Conservation (phyloP, 2,113 vertebrate species). For the Tragulus kanchil region DNA sequence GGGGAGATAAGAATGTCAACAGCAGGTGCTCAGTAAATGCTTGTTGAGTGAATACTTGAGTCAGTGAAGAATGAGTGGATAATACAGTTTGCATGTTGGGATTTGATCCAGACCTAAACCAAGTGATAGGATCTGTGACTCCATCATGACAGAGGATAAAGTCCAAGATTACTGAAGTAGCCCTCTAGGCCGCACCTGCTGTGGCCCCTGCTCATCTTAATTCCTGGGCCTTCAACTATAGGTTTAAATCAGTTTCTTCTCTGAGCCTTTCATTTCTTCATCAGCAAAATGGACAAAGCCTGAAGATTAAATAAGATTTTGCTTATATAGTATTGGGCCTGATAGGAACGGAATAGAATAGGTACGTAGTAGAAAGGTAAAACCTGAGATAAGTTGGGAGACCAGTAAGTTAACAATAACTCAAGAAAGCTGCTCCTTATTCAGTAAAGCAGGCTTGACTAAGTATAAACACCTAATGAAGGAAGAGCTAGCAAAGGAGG, state of each 20-base stretch:
- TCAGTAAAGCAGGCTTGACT: too few species aligned
- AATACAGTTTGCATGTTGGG: background rate
- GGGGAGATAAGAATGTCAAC: background rate
- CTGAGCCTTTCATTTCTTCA: background rate
- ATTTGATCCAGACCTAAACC: background rate
- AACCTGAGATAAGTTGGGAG: too few species aligned
- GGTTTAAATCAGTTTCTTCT: background rate
- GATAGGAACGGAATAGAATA: too few species aligned
- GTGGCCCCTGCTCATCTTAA: background rate
- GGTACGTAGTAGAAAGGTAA: too few species aligned
- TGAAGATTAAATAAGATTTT: constrained; percentile 15
- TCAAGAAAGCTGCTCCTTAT: too few species aligned
- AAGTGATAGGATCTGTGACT: background rate
- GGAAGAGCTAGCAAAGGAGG: too few species aligned
- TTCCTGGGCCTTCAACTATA: background rate
- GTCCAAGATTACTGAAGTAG: background rate
- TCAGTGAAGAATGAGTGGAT: background rate
- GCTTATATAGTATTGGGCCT: background rate
- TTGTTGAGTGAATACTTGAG: constrained; percentile 28
- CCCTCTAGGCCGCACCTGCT: background rate
- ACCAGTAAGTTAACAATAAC: too few species aligned
- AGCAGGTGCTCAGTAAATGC: background rate
- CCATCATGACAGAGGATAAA: background rate
- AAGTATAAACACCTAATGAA: too few species aligned
- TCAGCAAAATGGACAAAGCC: background rate